Evolutionary conservation across 2,113 vertebrate genomes (phyloP), one percentile per base, ranked within the genome.

Genomic region (Lutjanus erythropterus): DNA sequence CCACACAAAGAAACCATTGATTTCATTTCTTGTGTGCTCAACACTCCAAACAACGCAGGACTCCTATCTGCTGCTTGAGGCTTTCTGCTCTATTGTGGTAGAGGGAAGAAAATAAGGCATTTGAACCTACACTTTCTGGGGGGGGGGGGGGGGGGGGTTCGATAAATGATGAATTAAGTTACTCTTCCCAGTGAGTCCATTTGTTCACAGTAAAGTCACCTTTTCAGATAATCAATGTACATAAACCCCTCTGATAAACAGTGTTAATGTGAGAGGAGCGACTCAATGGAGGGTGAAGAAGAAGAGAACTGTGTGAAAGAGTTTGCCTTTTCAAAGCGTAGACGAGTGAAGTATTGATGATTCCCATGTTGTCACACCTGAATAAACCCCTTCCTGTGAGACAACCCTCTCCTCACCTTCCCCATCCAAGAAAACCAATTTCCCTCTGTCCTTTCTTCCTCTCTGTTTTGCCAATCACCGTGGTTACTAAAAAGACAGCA

Each of bases 1-100:
- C 18, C 31, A 52, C 77, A 89, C 77, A 80, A 89, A 86, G 88
- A 85, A 79, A 41, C 59, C 65, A 74, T 21, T 83, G 23, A 80
- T 89, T 88, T 88, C 2, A 66, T 80, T 75, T 77, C 31, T 66
- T 41, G 55, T 47, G 29, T 59, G 49, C 81, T 82, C 72, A 83
- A 66, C 46, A 65, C 14, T 68, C n/a, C 41, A 76, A 81, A 84
- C 37, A 69, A 33, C 37, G 52, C 44, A 46, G 72, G 14, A 70
- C 61, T 58, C 31, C 29, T 47, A 41, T 69, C 47, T 41, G 16
- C 15, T 16, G 21, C n/a, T 52, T 27, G 21, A 62, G 53, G 41
- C 41, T 61, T 73, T 16, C 19, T 18, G 9, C 12, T 56, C 8
- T 31, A 33, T 37, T 31, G 31, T 47, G 25, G 10, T 6, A 7